A percentile compares a stretch with the other conserved stretches of the same genome.
These are phyloP conservation scores for Corythucha ciliata DNA, from an alignment of 2,888 invertebrate species.

Conservation along the genomic window DNA sequence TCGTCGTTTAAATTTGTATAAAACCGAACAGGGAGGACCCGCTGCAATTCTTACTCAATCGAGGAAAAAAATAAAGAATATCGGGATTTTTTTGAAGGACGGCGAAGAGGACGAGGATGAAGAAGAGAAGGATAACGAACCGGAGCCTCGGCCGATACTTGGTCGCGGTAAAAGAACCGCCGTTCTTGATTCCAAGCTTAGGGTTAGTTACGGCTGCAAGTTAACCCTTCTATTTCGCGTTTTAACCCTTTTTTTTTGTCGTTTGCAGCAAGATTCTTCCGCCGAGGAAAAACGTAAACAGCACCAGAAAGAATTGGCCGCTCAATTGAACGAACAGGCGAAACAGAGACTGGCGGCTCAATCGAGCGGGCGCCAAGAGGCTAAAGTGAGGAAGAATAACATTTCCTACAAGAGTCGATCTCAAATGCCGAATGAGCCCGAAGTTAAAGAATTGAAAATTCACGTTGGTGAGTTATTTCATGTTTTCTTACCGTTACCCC, in stretches of 20 bases:
- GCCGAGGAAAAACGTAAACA: constrained; percentile 95
- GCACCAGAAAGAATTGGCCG: constrained; percentile 90
- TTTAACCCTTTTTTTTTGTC: not conserved
- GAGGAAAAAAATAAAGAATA: constrained; percentile 90
- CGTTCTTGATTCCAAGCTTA: constrained; percentile 83
- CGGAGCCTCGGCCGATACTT: constrained; percentile 52
- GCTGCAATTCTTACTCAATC: constrained; percentile 80
- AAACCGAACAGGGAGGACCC: constrained; percentile 50
- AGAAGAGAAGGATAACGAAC: constrained; percentile 51
- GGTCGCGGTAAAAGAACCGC: constrained; percentile 76
- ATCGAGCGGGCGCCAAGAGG: constrained; percentile 61
- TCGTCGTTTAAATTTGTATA: not conserved
- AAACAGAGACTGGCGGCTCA: constrained; percentile 84
- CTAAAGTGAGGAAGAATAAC: constrained; percentile 86
- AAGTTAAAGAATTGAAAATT: constrained; percentile 85
- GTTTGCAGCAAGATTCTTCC: constrained; percentile 45
- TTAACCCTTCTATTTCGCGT: not conserved
- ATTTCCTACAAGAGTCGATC: constrained; percentile 87
- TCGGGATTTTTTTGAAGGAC: constrained; percentile 89
- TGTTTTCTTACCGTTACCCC: not conserved
- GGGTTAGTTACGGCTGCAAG: constrained; percentile 44
- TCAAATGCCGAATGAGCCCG: constrained; percentile 87
- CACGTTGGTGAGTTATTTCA: constrained; percentile 67
- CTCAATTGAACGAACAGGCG: constrained; percentile 83
- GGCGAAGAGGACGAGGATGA: constrained; percentile 70